Evolutionary conservation across 2,113 vertebrate genomes (phyloP).

Genomic region (Artemisiospiza belli): DNA sequence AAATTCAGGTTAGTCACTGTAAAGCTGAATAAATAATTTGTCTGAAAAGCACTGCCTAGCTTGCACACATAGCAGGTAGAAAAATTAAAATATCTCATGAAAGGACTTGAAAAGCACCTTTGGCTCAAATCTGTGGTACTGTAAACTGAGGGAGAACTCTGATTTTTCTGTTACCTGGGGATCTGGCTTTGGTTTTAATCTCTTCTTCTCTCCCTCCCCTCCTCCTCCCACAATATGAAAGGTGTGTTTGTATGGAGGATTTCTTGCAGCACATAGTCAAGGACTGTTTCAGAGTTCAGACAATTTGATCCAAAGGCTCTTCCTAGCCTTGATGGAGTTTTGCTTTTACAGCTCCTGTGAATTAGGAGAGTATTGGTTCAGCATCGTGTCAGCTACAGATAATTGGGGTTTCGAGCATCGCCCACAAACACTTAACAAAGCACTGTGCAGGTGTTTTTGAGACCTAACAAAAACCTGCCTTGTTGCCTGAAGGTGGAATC

Average conservation of each 20-base stretch:
- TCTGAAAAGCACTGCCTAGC: not conserved
- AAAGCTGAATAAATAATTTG: constrained; percentile 49
- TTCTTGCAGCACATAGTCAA: not conserved
- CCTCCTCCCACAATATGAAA: not conserved
- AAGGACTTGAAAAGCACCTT: not conserved
- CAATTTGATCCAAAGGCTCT: not conserved
- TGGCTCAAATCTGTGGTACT: not conserved
- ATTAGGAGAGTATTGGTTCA: not conserved
- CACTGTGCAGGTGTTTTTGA: not conserved
- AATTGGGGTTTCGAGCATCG: not conserved
- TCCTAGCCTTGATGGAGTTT: not conserved
- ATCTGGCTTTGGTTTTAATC: constrained; percentile 5
- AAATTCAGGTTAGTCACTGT: constrained; percentile 56
- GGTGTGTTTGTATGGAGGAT: not conserved
- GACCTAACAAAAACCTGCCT: not conserved
- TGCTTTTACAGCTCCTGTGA: not conserved
- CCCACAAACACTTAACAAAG: not conserved
- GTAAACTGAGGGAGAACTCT: not conserved
- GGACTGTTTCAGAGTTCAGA: not conserved
- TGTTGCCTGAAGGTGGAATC: not conserved
- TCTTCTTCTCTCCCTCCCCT: not conserved
- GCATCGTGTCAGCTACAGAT: not conserved
- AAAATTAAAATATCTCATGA: not conserved
- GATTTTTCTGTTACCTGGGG: constrained; percentile 21
- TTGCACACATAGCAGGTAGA: not conserved